Percentiles rank a stretch among this genome's conserved stretches.
Evolutionary conservation across 2,797 vertebrate species (phyloP).

Genomic region (Rhincodon typus): DNA sequence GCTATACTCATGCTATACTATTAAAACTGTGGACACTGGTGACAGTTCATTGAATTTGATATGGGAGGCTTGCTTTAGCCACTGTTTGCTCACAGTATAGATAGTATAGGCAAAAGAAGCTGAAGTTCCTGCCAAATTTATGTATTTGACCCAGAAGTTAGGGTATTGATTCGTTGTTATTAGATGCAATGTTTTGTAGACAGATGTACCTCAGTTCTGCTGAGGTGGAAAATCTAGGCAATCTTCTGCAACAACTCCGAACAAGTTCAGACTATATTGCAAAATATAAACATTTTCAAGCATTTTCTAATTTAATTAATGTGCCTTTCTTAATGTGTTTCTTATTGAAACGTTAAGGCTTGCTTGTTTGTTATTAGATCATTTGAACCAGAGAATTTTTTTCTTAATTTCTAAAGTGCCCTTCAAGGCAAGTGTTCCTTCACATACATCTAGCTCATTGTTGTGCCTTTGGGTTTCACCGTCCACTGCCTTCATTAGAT

Average conservation of each 20-base stretch:
- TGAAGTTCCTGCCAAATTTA: not conserved
- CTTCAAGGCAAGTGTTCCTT: constrained; percentile 14
- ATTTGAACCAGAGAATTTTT: not conserved
- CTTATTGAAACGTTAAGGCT: not conserved
- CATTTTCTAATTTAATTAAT: not conserved
- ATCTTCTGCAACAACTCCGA: not conserved
- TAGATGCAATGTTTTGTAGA: not conserved
- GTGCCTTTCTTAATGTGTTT: not conserved
- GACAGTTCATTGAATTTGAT: not conserved
- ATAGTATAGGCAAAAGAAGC: not conserved
- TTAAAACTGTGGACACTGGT: not conserved
- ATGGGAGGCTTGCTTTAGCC: not conserved
- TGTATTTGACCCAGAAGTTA: not conserved
- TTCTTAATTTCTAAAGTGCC: constrained; percentile 21
- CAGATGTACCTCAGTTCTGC: not conserved
- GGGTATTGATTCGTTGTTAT: not conserved
- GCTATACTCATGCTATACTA: not conserved
- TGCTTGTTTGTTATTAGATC: not conserved
- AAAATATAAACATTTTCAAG: not conserved
- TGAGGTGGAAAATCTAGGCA: not conserved
- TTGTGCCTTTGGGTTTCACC: constrained; percentile 24
- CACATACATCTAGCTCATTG: constrained; percentile 6
- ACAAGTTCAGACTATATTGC: not conserved
- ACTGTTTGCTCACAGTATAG: not conserved
- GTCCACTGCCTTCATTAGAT: not conserved